Evolutionary conservation across 2,113 vertebrate species (phyloP).

Genomic region (Poeciliopsis retropinna): DNA sequence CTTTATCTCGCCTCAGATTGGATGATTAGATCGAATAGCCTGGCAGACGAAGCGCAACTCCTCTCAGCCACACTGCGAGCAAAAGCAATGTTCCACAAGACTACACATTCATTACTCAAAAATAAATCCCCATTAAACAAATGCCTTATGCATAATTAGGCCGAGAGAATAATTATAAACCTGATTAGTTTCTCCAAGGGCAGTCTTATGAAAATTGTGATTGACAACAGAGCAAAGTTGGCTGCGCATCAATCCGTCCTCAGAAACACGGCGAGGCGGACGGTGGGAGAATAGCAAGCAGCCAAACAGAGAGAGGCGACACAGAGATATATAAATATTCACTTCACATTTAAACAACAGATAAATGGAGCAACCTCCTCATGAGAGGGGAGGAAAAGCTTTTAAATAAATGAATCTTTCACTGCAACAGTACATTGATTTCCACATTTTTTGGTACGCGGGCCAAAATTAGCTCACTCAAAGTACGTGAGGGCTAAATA

Average conservation of each 20-base stretch:
- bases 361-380: neutral
- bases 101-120: constrained; percentile 78
- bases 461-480: too few relatives aligned
- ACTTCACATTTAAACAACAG: constrained; percentile 6
- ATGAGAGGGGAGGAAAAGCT: neutral
- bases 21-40: constrained; percentile 66
- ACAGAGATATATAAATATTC: constrained; percentile 36
- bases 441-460: too few relatives aligned
- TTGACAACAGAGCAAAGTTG: constrained; percentile 61
- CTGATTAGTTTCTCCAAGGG: constrained; percentile 72
- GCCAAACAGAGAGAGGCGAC: constrained; percentile 32
- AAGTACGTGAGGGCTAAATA: too few relatives aligned
- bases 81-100: constrained; percentile 80
- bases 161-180: constrained; percentile 76
- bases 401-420: neutral
- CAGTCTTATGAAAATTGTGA: constrained; percentile 70
- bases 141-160: constrained; percentile 77
- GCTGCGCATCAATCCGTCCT: constrained; percentile 38
- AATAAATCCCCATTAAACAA: constrained; percentile 81
- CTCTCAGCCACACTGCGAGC: constrained; percentile 47
- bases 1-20: constrained; percentile 58
- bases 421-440: too few relatives aligned
- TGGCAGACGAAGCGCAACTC: constrained; percentile 43
- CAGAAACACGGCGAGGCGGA: constrained; percentile 17
- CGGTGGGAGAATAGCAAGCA: constrained; percentile 27